phyloP scores from a whole-genome alignment of 2,888 invertebrate genomes.

The Caradrina clavipalpis region DNA sequence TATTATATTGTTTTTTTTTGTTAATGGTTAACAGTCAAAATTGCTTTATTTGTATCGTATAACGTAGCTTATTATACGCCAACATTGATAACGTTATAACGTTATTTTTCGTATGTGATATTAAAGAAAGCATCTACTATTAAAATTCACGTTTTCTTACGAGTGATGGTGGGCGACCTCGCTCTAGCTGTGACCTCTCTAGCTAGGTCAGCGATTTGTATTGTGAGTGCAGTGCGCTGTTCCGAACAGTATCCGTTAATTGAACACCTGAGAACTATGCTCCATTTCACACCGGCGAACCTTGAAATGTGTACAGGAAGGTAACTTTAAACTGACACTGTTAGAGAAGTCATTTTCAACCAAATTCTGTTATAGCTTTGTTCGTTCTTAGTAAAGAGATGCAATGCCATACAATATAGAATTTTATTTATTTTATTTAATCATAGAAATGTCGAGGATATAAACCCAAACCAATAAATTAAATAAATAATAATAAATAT shows the following conservation, averaged over 20 bases:
- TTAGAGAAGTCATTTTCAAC: constrained; percentile 8
- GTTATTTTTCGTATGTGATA: too few species aligned
- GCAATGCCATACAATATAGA: background rate
- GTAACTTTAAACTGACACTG: constrained; percentile 4
- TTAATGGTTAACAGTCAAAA: too few species aligned
- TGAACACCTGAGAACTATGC: constrained; percentile 51
- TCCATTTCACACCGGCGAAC: constrained; percentile 37
- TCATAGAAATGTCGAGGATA: too few species aligned
- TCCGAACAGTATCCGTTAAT: constrained; percentile 42
- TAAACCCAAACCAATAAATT: too few species aligned
- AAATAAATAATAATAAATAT: too few species aligned
- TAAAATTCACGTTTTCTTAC: constrained; percentile 20
- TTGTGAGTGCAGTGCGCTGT: constrained; percentile 35
- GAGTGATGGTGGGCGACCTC: constrained; percentile 6
- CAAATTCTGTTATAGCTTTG: constrained; percentile 1
- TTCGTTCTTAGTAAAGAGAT: background rate
- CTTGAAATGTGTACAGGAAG: constrained; percentile 10
- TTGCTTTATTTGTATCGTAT: too few species aligned
- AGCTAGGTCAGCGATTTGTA: constrained; percentile 30
- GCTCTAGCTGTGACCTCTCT: constrained; percentile 17
- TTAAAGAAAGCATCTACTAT: background rate
- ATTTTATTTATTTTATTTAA: background rate
- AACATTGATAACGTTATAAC: too few species aligned
- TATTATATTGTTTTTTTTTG: too few species aligned
- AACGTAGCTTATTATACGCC: too few species aligned